A percentile compares a stretch with the other conserved stretches of the same genome.
Conservation (phyloP, 2,113 vertebrate species). For the Pangasianodon hypophthalmus region DNA sequence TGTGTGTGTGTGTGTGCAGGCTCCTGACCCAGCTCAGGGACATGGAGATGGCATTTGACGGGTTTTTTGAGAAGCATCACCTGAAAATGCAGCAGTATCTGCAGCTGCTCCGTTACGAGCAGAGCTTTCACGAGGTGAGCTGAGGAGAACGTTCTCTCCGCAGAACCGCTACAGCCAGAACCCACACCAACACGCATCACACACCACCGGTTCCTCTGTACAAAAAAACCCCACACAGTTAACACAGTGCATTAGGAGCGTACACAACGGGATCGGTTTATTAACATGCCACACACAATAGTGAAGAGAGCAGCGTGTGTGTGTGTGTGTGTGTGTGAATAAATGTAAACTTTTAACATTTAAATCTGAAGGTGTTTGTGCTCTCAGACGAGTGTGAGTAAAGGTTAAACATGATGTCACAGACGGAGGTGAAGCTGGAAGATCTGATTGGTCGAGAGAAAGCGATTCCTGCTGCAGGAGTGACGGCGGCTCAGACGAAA, state of each 20-base stretch:
- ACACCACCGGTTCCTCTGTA: neutral
- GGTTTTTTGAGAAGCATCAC: constrained; percentile 97
- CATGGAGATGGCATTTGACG: constrained; percentile 96
- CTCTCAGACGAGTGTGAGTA: neutral
- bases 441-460: constrained; percentile 79
- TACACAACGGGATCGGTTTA: neutral
- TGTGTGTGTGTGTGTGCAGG: constrained; percentile 65
- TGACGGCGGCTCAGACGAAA: constrained; percentile 79
- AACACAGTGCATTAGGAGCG: neutral
- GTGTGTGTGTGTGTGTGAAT: neutral
- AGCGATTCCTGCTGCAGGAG: constrained; percentile 74
- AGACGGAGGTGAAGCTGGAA: constrained; percentile 84
- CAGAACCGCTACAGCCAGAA: neutral
- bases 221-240: neutral
- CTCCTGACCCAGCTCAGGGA: constrained; percentile 89
- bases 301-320: neutral
- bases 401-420: constrained; percentile 18
- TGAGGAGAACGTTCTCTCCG: neutral
- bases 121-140: constrained; percentile 88
- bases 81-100: constrained; percentile 94
- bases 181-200: neutral
- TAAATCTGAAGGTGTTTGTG: neutral
- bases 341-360: neutral
- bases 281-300: neutral
- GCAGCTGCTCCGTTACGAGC: constrained; percentile 89